Conservation (phyloP, 1,140 invertebrate genomes). For the Papilio machaon region DNA sequence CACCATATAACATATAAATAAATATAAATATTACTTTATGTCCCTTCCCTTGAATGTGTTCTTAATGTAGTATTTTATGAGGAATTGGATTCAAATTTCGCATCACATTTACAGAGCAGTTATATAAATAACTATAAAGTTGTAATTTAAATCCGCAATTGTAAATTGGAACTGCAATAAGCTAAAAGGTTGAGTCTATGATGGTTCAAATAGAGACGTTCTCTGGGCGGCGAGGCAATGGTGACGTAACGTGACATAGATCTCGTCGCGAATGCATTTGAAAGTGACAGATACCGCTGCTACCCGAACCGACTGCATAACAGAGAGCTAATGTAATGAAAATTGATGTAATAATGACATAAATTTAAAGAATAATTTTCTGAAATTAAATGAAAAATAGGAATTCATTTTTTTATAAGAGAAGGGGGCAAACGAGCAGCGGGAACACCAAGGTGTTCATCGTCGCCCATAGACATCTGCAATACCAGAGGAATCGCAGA, state of each 20-base stretch:
- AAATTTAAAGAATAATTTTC: too few species aligned
- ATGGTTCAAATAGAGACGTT: constrained; percentile 47
- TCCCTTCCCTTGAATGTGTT: too few species aligned
- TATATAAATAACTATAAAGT: not conserved
- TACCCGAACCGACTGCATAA: constrained; percentile 2
- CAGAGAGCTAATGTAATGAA: not conserved
- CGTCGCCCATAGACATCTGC: too few species aligned
- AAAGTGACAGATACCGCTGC: constrained; percentile 32
- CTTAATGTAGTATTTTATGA: too few species aligned
- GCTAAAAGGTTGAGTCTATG: constrained; percentile 48
- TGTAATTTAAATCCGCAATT: not conserved
- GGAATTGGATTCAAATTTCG: not conserved
- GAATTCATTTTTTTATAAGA: too few species aligned
- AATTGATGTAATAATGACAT: not conserved
- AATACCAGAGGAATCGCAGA: too few species aligned
- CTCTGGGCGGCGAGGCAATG: constrained; percentile 43
- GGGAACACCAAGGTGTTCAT: too few species aligned
- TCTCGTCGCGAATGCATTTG: constrained; percentile 40
- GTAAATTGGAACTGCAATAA: not conserved
- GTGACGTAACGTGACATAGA: constrained; percentile 51
- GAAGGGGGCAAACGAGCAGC: too few species aligned
- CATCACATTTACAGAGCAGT: not conserved
- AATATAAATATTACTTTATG: too few species aligned
- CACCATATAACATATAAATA: too few species aligned
- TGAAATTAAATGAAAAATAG: too few species aligned